Conservation (phyloP, 1,140 invertebrate species). For the Whitmania pigra region DNA sequence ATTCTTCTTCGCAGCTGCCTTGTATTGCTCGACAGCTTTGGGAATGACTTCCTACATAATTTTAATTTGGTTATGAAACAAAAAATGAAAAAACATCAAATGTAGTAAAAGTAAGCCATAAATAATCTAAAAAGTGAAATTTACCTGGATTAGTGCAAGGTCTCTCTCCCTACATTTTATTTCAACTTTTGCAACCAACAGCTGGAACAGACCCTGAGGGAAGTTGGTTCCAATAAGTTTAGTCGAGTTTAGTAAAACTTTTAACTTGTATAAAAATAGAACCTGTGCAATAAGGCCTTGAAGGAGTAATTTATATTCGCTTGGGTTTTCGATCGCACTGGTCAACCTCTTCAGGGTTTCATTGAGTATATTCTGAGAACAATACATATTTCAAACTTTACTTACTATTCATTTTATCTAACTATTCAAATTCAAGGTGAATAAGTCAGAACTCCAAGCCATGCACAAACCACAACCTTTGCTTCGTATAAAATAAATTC, state of each 20-base stretch:
- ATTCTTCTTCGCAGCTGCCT: conserved; percentile 30
- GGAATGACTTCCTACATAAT: not conserved
- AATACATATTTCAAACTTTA: too few species aligned
- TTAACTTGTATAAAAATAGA: not conserved
- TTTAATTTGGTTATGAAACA: not conserved
- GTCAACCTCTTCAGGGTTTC: conserved; percentile 73
- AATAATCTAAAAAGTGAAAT: conserved; percentile 7
- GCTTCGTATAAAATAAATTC: not conserved
- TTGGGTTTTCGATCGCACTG: conserved; percentile 57
- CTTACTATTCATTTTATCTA: too few species aligned
- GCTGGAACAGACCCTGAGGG: conserved; percentile 49
- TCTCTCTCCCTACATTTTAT: conserved; percentile 72
- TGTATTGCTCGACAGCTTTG: conserved; percentile 27
- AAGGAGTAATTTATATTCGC: conserved; percentile 65
- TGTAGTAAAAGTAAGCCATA: not conserved
- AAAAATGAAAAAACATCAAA: not conserved
- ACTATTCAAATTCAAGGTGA: too few species aligned
- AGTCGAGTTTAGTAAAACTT: too few species aligned
- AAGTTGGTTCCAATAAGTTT: not conserved
- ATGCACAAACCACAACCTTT: not conserved
- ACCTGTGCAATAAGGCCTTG: conserved; percentile 76
- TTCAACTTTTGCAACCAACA: conserved; percentile 69
- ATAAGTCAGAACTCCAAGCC: too few species aligned
- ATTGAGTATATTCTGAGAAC: conserved; percentile 61
- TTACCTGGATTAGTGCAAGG: conserved; percentile 55